These are phyloP conservation scores for Phorcus lineatus DNA, from an alignment of 2,888 invertebrate genomes.

Conservation along the genomic window DNA sequence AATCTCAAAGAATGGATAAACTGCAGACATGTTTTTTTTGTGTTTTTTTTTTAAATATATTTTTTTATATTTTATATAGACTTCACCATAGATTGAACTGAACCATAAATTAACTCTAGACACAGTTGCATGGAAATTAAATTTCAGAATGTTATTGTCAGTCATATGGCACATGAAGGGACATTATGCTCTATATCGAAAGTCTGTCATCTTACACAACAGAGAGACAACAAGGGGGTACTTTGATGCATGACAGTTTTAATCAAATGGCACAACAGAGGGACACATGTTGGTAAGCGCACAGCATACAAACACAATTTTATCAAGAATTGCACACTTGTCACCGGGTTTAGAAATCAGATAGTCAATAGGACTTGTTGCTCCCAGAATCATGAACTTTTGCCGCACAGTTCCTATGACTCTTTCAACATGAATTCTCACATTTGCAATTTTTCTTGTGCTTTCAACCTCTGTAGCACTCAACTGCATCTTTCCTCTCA, in stretches of 20 bases:
- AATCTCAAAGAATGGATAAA: too few relatives aligned
- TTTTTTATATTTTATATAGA: too few relatives aligned
- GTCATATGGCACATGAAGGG: too few relatives aligned
- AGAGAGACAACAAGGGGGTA: neutral
- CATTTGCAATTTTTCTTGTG: neutral
- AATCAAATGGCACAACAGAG: conserved; percentile 1
- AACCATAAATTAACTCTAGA: too few relatives aligned
- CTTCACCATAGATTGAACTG: too few relatives aligned
- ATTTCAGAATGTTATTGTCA: too few relatives aligned
- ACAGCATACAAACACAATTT: conserved; percentile 7
- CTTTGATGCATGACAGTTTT: neutral
- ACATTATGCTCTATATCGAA: too few relatives aligned
- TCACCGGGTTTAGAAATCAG: neutral
- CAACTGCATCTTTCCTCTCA: neutral
- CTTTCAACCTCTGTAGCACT: conserved; percentile 1
- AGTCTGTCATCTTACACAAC: too few relatives aligned
- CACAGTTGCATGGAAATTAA: too few relatives aligned
- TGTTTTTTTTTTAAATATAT: too few relatives aligned
- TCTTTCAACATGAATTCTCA: neutral
- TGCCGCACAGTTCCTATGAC: too few relatives aligned
- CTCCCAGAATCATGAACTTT: neutral
- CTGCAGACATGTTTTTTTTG: too few relatives aligned
- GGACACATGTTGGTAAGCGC: neutral
- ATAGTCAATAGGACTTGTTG: neutral
- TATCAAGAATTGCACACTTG: neutral